Conservation (phyloP, 30 jellyfish, hydroid and myxozoan genomes). For the Pelagia noctiluca region DNA sequence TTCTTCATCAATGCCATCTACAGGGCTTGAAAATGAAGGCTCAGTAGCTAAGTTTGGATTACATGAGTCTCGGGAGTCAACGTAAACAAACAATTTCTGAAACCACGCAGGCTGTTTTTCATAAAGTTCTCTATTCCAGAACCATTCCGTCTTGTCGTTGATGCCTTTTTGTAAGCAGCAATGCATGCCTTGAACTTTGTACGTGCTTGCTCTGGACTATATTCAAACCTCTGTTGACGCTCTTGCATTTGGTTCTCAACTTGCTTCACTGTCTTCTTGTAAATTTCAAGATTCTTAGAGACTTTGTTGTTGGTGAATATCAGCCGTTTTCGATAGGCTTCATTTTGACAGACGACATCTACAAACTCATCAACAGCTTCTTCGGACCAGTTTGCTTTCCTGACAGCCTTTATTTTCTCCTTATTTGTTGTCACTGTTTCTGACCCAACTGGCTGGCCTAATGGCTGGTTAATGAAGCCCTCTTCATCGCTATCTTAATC, state of each 20-base stretch:
- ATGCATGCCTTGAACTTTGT: constrained; percentile 17
- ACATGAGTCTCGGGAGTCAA: constrained; percentile 20
- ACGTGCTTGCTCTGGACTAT: constrained; percentile 8
- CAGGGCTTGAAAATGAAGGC: constrained; percentile 31
- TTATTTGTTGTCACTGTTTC: constrained; percentile 3
- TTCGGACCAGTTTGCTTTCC: constrained; percentile 32
- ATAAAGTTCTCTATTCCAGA: constrained; percentile 42
- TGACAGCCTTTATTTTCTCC: constrained; percentile 13
- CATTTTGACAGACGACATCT: constrained; percentile 10
- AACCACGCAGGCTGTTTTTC: constrained; percentile 25
- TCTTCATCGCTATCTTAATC: too few relatives aligned
- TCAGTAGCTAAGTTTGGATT: neutral
- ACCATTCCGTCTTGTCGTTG: constrained; percentile 30
- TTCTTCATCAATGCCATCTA: neutral
- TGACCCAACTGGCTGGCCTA: constrained; percentile 23
- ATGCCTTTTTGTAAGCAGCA: constrained; percentile 27
- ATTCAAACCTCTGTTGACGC: constrained; percentile 17
- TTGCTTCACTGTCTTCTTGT: constrained; percentile 11
- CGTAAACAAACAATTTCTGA: constrained; percentile 21
- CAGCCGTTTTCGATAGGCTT: constrained; percentile 28
- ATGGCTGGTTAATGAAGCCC: too few relatives aligned
- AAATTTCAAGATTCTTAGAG: constrained; percentile 22
- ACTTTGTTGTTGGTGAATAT: constrained; percentile 26
- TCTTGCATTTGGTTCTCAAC: constrained; percentile 16
- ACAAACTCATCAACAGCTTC: constrained; percentile 3